Conservation (phyloP, 2,797 vertebrate genomes). For the Chaenodraco wilsoni region DNA sequence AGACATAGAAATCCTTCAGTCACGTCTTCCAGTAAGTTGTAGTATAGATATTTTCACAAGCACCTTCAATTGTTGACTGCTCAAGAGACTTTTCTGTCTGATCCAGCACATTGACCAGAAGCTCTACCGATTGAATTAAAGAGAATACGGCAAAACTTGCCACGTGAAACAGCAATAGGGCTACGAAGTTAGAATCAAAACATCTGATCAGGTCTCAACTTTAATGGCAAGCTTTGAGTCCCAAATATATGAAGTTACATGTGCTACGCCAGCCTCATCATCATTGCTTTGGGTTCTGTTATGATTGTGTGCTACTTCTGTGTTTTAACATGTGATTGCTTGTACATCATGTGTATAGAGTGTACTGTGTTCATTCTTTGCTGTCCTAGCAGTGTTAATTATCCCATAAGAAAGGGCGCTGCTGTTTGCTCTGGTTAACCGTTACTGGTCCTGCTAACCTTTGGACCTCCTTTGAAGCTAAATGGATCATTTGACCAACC, state of each 20-base stretch:
- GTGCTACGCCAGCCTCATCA: too few species aligned
- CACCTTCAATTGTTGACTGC: not conserved
- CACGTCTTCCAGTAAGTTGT: not conserved
- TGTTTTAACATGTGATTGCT: not conserved
- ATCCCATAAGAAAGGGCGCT: constrained; percentile 47
- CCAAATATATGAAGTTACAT: not conserved
- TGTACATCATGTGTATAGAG: not conserved
- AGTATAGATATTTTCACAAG: not conserved
- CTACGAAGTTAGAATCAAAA: too few species aligned
- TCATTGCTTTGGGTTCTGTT: not conserved
- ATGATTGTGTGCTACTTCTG: not conserved
- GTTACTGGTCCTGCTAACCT: constrained; percentile 53
- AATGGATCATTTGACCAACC: constrained; percentile 35
- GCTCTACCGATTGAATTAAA: not conserved
- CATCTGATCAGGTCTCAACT: not conserved
- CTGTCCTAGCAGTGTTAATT: constrained; percentile 56
- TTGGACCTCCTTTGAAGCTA: constrained; percentile 54
- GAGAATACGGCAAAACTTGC: too few species aligned
- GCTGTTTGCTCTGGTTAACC: constrained; percentile 63
- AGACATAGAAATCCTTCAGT: not conserved
- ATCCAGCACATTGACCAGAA: not conserved
- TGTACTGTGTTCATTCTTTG: constrained; percentile 23
- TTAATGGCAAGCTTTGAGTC: too few species aligned
- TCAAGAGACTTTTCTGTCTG: not conserved
- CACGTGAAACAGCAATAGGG: not conserved